phyloP scores from a whole-genome alignment of 2,113 vertebrate species.

The Trogon melanurus region DNA sequence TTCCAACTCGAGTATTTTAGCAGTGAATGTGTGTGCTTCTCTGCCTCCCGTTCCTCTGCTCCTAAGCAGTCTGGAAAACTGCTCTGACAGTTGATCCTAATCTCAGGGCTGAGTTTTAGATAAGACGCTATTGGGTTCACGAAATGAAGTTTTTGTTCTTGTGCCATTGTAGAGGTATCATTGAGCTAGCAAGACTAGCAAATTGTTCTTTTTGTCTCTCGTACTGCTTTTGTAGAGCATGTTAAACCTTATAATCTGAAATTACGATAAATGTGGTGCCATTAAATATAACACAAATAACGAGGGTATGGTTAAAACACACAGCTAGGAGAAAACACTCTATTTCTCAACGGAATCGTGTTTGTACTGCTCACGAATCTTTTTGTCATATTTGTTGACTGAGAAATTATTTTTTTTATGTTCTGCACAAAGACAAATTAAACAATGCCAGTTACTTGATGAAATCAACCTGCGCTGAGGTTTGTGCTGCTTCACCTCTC shows the following conservation, averaged over 20 bases:
- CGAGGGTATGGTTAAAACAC: not conserved
- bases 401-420: not conserved
- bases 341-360: not conserved
- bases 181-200: not conserved
- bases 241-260: not conserved
- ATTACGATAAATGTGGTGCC: not conserved
- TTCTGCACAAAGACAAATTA: not conserved
- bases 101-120: conserved; percentile 37
- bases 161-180: not conserved
- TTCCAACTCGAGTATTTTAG: not conserved
- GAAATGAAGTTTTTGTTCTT: not conserved
- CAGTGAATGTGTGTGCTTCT: not conserved
- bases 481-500: not conserved
- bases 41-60: not conserved
- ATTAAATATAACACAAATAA: not conserved
- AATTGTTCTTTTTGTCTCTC: not conserved
- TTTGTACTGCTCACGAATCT: not conserved
- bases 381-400: not conserved
- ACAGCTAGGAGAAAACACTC: not conserved
- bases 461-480: not conserved
- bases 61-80: conserved; percentile 21
- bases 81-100: conserved; percentile 30
- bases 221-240: not conserved
- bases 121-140: not conserved
- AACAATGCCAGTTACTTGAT: not conserved